Conservation (phyloP, 2,797 vertebrate species). For the Aplochiton taeniatus region DNA sequence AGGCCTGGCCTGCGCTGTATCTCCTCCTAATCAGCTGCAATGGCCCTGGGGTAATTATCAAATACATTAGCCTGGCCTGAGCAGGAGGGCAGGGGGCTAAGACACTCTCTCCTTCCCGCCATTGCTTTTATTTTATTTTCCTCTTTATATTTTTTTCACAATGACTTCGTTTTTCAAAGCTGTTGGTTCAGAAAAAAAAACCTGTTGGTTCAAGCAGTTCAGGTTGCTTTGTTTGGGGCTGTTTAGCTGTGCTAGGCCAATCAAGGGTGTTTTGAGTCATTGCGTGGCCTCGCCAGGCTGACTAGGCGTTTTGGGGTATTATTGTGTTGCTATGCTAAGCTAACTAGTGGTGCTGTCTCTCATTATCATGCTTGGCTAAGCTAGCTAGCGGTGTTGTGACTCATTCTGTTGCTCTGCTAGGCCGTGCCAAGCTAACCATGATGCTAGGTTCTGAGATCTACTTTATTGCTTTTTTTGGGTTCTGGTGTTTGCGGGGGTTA, state of each 20-base stretch:
- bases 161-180: too few relatives aligned
- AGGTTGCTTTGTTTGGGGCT: neutral
- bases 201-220: too few relatives aligned
- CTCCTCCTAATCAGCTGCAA: conserved; percentile 69
- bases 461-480: too few relatives aligned
- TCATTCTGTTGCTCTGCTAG: neutral
- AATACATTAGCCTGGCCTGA: conserved; percentile 60
- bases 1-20: conserved; percentile 74
- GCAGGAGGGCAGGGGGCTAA: conserved; percentile 24
- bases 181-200: too few relatives aligned
- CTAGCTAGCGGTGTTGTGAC: neutral
- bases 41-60: conserved; percentile 69
- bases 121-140: too few relatives aligned
- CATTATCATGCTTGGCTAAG: neutral
- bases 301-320: too few relatives aligned
- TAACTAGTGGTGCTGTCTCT: neutral
- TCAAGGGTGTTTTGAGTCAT: neutral
- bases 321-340: neutral
- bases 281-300: neutral
- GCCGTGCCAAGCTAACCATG: too few relatives aligned
- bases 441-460: too few relatives aligned
- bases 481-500: too few relatives aligned
- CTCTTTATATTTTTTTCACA: too few relatives aligned
- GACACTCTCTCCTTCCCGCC: too few relatives aligned
- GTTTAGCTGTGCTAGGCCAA: neutral